phyloP scores from a whole-genome alignment of 2,113 vertebrate genomes.

The Thalassarche chlororhynchos region DNA sequence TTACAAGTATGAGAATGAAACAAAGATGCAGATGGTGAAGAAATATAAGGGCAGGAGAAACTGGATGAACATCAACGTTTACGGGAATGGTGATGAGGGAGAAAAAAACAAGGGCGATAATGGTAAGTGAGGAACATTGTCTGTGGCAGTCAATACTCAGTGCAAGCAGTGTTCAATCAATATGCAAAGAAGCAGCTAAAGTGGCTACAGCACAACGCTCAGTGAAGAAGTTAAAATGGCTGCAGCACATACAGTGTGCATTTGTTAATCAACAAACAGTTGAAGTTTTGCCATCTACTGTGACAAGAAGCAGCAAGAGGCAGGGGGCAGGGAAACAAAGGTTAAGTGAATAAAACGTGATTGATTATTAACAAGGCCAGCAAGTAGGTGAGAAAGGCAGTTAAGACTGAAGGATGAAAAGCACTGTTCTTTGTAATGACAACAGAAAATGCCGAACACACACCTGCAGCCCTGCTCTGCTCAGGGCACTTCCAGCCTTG shows the following conservation, averaged over 20 bases:
- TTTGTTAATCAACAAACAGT: constrained; percentile 32
- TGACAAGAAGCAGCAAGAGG: not conserved
- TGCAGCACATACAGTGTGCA: not conserved
- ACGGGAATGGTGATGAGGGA: not conserved
- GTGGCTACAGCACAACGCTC: not conserved
- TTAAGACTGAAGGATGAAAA: not conserved
- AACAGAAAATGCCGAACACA: not conserved
- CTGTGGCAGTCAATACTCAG: constrained; percentile 40
- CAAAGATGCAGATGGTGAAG: constrained; percentile 25
- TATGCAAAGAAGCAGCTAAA: constrained; percentile 44
- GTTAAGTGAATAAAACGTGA: constrained; percentile 32
- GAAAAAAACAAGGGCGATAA: constrained; percentile 10
- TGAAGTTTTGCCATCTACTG: not conserved
- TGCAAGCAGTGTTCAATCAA: constrained; percentile 12
- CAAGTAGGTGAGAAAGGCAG: not conserved
- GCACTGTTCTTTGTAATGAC: not conserved
- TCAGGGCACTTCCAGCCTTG: not conserved
- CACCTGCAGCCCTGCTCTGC: not conserved
- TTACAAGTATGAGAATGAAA: constrained; percentile 5
- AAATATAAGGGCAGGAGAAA: constrained; percentile 1
- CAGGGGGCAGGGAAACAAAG: not conserved
- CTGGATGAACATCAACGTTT: not conserved
- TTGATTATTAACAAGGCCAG: constrained; percentile 39
- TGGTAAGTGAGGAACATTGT: constrained; percentile 40
- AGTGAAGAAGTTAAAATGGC: constrained; percentile 14